Evolutionary conservation across 2,797 vertebrate genomes (phyloP).

Genomic region (Muscicapa striata): DNA sequence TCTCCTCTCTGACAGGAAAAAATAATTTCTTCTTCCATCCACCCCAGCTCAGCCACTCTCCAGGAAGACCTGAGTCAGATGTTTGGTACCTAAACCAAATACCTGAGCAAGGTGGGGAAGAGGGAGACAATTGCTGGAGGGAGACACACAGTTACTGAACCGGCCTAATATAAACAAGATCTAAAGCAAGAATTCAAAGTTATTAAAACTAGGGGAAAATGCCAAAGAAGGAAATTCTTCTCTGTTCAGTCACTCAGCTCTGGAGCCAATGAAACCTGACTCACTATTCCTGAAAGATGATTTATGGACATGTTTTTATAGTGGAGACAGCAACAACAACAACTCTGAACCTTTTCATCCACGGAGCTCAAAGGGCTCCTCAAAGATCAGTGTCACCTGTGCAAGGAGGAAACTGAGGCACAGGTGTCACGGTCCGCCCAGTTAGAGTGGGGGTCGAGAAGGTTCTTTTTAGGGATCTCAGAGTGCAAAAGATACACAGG

Average conservation of each 20-base stretch:
- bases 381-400: not conserved
- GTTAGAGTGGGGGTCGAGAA: no score
- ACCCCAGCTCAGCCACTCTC: conserved; percentile 1
- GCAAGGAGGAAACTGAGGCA: not conserved
- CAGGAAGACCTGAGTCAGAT: conserved; percentile 66
- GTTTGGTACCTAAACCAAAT: conserved; percentile 68
- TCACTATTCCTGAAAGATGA: not conserved
- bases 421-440: no score
- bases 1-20: not conserved
- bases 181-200: conserved; percentile 68
- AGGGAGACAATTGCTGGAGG: conserved; percentile 65
- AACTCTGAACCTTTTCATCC: not conserved
- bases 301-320: conserved; percentile 51
- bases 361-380: not conserved
- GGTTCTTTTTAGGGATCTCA: no score
- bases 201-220: conserved; percentile 66
- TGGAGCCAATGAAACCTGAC: conserved; percentile 41
- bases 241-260: conserved; percentile 48
- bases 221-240: conserved; percentile 71
- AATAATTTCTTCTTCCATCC: not conserved
- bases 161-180: conserved; percentile 64
- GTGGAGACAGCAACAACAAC: conserved; percentile 56
- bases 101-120: conserved; percentile 69
- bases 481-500: no score
- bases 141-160: conserved; percentile 56